Evolutionary conservation across 2,797 vertebrate genomes (phyloP), one percentile per base, ranked within the genome.

Genomic region (Anas bernieri): DNA sequence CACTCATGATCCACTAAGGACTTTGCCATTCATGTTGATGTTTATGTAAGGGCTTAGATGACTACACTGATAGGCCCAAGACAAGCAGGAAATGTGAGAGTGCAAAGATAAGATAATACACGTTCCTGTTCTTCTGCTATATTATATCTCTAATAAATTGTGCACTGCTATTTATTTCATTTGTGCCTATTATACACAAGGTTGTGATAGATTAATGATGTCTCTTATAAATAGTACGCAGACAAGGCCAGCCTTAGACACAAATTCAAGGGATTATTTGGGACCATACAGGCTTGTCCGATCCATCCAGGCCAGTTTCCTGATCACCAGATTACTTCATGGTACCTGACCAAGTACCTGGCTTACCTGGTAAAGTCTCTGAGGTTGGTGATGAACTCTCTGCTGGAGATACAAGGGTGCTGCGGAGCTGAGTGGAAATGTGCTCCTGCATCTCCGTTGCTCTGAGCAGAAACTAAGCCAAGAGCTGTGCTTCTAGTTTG

Each of bases 31-130:
- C n/a, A 35, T 70, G 50, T 12, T 82, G 83, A 43, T 90, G 46
- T 5, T n/a, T 14, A 8, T 93, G 75, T 88, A 82, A 69, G 43
- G 30, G 50, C 43, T 92, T 55, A 91, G 75, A 77, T 85, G 37
- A 70, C 35, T 81, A 3, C 39, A 43, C 26, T 76, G 91, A 90
- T 86, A 88, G 59, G 16, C 23, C 33, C 17, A 76, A 63, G 90
- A 88, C 76, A 88, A 94, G 59, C 33, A 88, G 45, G 62, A 30
- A 84, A 31, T 80, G 77, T 20, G 52, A 73, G 45, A 86, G 35
- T 23, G 50, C 35, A 59, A 30, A 78, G 87, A 61, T 84, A 63
- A 89, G 78, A 56, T 35, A 68, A 62, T n/a, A 11, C 30, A 43
- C 50, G 90, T 75, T 31, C 26, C 37, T 74, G 45, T 83, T 83